Base-by-base conservation (phyloP, 2,797 vertebrate genomes). In the Ctenosaura bakeri region DNA sequence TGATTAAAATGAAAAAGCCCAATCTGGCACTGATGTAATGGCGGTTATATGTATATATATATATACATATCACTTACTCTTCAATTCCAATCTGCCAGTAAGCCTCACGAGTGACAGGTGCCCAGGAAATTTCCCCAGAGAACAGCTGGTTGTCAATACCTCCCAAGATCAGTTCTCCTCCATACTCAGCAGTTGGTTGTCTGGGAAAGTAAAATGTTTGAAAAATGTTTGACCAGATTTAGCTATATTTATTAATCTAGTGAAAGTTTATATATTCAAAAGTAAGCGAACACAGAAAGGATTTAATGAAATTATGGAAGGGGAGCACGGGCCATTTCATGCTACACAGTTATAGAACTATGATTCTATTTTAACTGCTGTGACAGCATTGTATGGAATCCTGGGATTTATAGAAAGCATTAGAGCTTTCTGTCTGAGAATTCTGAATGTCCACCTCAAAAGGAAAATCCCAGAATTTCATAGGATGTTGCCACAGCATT, bases 41-140 rank as follows among this genome's bases (percentile, higher is more conserved):
- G 29, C 54, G 26, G 22, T 56, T 0, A n/a, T 80, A 81, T 42
- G 42, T 42, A 42, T 46, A 46, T 46, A 4, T 46, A 46, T 46
- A 46, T 46, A 46, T 46, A 46, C 42, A 46, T 66, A 16, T 2
- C 59, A 93, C 97, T 95, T 92, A 98, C 97, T 95, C 95, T 2
- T 98, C 5, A 5, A 98, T 85, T 0, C 92, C 94, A 29, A 98
- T 97, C 96, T 98, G 98, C 97, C 98, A 98, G 95, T 98, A 98
- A 13, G 93, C 80, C 92, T 98, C 54, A 85, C 95, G 66, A 20
- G 97, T 97, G 90, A 98, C 98, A 0, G 98, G 97, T 0, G 96
- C 95, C 98, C 98, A 98, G 56, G 46, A 1, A 38, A 98, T 97
- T 87, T 96, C 38, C 22, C 97, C 98, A 35, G 90, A 92, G 95